These are phyloP conservation scores for Cercopithecus mona DNA, from an alignment of 2,113 vertebrate species.

Conservation along the genomic window DNA sequence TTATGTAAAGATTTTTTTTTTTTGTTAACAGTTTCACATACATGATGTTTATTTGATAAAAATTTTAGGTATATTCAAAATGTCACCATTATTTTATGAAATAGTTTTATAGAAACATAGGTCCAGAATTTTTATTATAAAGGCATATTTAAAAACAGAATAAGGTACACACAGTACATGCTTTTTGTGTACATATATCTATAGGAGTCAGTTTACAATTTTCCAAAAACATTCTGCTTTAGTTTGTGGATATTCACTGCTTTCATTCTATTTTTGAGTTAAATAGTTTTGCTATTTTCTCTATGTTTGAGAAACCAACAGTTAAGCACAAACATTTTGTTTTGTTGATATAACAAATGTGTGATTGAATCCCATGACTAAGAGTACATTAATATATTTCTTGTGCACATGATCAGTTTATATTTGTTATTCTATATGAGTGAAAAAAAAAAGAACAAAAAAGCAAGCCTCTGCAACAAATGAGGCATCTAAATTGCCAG, in stretches of 20 bases:
- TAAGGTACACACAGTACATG: neutral
- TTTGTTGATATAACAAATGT: neutral
- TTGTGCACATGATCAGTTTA: neutral
- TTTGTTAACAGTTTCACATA: neutral
- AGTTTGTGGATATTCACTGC: neutral
- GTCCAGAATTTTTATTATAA: conserved; percentile 6
- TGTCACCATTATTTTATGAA: neutral
- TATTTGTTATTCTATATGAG: neutral
- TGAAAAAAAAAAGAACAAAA: neutral
- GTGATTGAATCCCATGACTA: neutral
- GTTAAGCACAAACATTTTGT: neutral
- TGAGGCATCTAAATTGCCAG: neutral
- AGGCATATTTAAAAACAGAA: neutral
- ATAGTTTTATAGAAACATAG: neutral
- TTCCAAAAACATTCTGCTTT: conserved; percentile 15
- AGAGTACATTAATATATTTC: neutral
- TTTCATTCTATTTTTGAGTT: neutral
- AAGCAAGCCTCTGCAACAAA: neutral
- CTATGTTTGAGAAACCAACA: neutral
- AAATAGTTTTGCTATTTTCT: neutral
- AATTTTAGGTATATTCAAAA: neutral
- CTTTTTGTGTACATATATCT: neutral
- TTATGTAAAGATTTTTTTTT: neutral
- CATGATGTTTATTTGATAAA: conserved; percentile 43
- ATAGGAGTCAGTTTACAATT: conserved; percentile 4